Conservation (phyloP, 2,113 vertebrate species). For the Piprites chloris region DNA sequence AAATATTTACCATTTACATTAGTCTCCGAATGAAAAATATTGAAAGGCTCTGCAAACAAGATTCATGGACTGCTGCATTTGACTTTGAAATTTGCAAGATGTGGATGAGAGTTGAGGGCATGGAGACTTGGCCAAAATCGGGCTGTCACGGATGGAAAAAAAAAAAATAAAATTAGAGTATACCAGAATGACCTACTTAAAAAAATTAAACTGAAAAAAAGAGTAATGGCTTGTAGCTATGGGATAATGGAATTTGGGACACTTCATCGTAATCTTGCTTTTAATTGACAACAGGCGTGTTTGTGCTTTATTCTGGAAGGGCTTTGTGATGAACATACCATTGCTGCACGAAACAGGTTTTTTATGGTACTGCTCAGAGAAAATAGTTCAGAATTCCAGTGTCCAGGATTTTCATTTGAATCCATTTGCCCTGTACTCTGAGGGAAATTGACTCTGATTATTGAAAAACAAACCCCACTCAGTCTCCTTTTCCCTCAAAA, state of each 20-base stretch:
- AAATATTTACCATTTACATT: background rate
- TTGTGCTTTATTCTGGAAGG: conserved; percentile 23
- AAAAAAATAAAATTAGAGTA: conserved; percentile 11
- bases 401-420: background rate
- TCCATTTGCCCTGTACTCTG: background rate
- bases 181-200: conserved; percentile 72
- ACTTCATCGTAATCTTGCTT: conserved; percentile 66
- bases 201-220: conserved; percentile 74
- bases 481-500: background rate
- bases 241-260: conserved; percentile 73
- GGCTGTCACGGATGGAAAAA: conserved; percentile 5
- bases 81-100: background rate
- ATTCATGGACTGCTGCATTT: background rate
- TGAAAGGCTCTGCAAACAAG: background rate
- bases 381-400: background rate
- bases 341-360: background rate
- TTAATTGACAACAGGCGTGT: conserved; percentile 61
- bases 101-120: background rate
- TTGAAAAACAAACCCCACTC: background rate
- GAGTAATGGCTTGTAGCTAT: conserved; percentile 71
- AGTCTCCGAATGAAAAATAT: background rate
- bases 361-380: background rate
- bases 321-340: background rate
- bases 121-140: conserved; percentile 31
- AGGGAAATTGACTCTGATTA: background rate